phyloP scores from a whole-genome alignment of 1,140 invertebrate genomes.

The Campoletis sonorensis region DNA sequence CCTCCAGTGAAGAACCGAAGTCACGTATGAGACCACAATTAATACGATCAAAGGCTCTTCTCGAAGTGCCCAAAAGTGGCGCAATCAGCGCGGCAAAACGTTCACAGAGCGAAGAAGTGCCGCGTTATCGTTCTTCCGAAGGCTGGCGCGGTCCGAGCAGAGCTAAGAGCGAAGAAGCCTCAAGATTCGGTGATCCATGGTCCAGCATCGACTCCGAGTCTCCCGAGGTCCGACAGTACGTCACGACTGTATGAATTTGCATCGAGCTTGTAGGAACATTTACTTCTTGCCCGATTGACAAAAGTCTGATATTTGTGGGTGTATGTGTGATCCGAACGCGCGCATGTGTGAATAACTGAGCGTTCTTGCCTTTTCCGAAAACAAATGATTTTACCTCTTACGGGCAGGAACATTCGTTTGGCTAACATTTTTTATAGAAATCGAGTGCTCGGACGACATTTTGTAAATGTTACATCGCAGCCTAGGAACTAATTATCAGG shows the following conservation, averaged over 20 bases:
- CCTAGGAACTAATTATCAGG: too few relatives aligned
- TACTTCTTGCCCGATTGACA: background rate
- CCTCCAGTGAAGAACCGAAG: constrained; percentile 67
- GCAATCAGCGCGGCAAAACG: constrained; percentile 65
- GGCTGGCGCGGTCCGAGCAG: constrained; percentile 63
- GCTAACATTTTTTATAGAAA: background rate
- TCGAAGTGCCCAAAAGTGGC: constrained; percentile 64
- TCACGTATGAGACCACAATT: constrained; percentile 66
- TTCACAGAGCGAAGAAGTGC: constrained; percentile 73
- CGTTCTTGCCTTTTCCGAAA: background rate
- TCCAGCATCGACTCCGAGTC: constrained; percentile 55
- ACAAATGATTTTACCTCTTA: background rate
- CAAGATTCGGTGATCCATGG: constrained; percentile 67
- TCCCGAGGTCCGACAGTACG: constrained; percentile 70
- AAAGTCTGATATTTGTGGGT: background rate
- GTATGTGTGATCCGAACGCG: background rate
- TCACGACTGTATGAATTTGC: constrained; percentile 68
- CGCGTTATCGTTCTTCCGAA: constrained; percentile 57
- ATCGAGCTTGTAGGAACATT: constrained; percentile 23
- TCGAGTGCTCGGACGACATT: background rate
- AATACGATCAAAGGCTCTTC: constrained; percentile 68
- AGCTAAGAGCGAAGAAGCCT: constrained; percentile 71
- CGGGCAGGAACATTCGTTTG: background rate
- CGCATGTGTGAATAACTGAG: background rate
- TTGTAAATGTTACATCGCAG: too few relatives aligned